phyloP scores from a whole-genome alignment of 1,140 invertebrate species.

The Agrilus planipennis region DNA sequence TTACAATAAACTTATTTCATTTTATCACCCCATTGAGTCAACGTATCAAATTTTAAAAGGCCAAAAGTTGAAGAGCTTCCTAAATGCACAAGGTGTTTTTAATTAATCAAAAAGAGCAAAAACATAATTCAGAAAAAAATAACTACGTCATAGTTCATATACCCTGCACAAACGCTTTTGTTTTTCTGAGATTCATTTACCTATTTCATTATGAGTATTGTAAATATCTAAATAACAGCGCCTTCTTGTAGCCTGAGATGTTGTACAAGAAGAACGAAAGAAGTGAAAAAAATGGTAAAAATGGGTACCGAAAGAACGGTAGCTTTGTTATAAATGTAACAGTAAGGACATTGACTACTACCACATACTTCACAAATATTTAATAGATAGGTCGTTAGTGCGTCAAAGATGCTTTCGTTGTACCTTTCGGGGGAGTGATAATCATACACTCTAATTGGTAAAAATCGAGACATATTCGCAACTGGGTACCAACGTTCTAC shows the following conservation, averaged over 20 bases:
- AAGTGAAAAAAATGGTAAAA: conserved; percentile 20
- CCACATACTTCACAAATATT: conserved; percentile 98
- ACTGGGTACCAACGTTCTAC: conserved; percentile 91
- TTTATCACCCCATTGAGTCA: too few species aligned
- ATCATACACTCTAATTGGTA: conserved; percentile 85
- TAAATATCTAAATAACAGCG: conserved; percentile 11
- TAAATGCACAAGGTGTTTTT: too few species aligned
- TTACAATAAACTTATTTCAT: too few species aligned
- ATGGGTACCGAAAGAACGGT: conserved; percentile 31
- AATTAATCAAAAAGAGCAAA: too few species aligned
- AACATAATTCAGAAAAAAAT: too few species aligned
- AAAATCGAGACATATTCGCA: conserved; percentile 89
- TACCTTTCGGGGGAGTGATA: conserved; percentile 96
- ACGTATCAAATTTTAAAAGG: too few species aligned
- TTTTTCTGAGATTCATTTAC: too few species aligned
- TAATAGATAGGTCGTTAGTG: conserved; percentile 73
- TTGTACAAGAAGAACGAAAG: conserved; percentile 28
- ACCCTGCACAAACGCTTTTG: too few species aligned
- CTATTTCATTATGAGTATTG: too few species aligned
- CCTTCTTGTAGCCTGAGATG: conserved; percentile 28
- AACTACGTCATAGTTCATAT: too few species aligned
- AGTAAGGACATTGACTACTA: conserved; percentile 95
- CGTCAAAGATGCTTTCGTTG: conserved; percentile 88
- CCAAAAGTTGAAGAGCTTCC: too few species aligned
- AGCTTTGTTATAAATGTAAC: conserved; percentile 77